These are phyloP conservation scores for Echiichthys vipera DNA, from an alignment of 2,797 vertebrate genomes.

Conservation along the genomic window DNA sequence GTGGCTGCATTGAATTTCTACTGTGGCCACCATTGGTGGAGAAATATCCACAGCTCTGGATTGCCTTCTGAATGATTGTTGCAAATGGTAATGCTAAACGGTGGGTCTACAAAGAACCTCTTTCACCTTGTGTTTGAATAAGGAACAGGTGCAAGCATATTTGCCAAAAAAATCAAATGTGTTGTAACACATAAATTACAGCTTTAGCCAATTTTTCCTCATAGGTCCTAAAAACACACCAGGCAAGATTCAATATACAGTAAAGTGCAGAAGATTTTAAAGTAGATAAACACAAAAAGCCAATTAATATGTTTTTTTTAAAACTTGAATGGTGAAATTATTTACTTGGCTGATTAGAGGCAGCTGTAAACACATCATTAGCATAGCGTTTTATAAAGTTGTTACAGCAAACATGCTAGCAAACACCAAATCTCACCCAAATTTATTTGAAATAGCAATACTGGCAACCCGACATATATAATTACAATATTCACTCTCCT, in stretches of 20 bases:
- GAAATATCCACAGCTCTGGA: slow-evolving; percentile 9
- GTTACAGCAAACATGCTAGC: neutral
- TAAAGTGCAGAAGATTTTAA: neutral
- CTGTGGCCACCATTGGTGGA: neutral
- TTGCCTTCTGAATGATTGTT: slow-evolving; percentile 27
- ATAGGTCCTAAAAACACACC: neutral
- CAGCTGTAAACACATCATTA: neutral
- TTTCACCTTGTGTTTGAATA: neutral
- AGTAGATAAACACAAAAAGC: neutral
- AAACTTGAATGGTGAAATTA: neutral
- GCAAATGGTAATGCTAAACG: neutral
- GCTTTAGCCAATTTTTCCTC: neutral
- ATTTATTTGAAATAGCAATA: neutral
- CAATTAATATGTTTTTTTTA: neutral
- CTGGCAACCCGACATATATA: no score
- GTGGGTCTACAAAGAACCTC: slow-evolving; percentile 7
- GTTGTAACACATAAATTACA: neutral
- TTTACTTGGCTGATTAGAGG: neutral
- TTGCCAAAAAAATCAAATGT: neutral
- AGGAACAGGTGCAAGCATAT: neutral
- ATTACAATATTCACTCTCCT: neutral
- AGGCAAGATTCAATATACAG: no score
- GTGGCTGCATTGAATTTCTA: slow-evolving; percentile 43
- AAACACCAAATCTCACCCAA: no score
- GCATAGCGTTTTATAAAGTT: neutral